phyloP scores from a whole-genome alignment of 2,797 vertebrate species.

The Pseudochirops cupreus region DNA sequence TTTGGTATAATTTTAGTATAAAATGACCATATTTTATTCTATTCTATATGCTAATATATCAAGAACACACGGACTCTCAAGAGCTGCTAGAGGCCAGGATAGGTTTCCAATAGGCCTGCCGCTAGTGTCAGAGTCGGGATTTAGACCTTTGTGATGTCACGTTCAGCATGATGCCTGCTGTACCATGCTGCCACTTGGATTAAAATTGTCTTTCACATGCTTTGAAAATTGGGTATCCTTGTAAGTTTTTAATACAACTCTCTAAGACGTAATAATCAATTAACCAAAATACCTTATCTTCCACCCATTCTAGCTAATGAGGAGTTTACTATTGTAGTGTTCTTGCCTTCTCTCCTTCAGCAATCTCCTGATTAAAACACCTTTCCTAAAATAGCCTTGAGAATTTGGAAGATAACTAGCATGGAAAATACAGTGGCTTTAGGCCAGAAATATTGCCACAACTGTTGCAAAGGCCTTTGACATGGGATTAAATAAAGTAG shows the following conservation, averaged over 20 bases:
- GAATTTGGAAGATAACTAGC: not conserved
- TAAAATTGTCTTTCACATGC: not conserved
- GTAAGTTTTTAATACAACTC: not conserved
- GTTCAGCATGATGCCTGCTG: not conserved
- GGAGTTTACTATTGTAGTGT: not conserved
- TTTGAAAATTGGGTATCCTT: not conserved
- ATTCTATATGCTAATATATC: not conserved
- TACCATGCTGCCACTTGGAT: not conserved
- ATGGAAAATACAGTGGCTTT: not conserved
- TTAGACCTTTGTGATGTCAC: not conserved
- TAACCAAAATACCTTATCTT: not conserved
- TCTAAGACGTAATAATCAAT: not conserved
- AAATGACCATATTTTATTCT: not conserved
- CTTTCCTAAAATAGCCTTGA: not conserved
- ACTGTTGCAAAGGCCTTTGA: not conserved
- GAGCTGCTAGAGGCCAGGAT: not conserved
- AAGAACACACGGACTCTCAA: not conserved
- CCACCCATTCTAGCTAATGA: not conserved
- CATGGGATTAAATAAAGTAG: not conserved
- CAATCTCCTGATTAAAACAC: not conserved
- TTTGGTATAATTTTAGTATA: not conserved
- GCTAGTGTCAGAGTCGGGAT: not conserved
- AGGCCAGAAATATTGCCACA: not conserved
- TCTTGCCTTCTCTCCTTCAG: not conserved
- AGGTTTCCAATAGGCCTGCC: not conserved